Evolutionary conservation across 2,797 vertebrate species (phyloP), one percentile per base, ranked within the genome.

Genomic region (Neosilurus mollespiculum): DNA sequence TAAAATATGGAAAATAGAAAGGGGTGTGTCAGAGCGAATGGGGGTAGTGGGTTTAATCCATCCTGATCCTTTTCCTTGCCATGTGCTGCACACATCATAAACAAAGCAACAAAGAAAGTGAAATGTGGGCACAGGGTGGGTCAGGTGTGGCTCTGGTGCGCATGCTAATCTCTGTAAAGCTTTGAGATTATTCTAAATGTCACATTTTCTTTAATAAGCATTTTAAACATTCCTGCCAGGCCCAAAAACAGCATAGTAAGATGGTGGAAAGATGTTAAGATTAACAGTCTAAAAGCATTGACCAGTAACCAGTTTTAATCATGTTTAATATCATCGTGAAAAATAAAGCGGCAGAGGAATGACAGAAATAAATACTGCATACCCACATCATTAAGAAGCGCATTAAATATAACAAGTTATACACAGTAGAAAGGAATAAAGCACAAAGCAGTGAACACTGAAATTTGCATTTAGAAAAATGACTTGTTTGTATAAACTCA

Each of bases 81-180:
- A 77, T 16, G 43, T 81, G 65, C 87, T 56, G 53, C 85, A 91
- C 90, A 91, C 88, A 86, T 71, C 82, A 87, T 85, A 91, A 92
- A 93, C 87, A 90, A 92, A 90, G 70, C 69, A 56, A 83, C 67
- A 81, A 82, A 82, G 83, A 69, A 71, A 81, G 76, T 5, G 10
- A 72, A 70, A 86, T n/a, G 75, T 43, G n/a, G 76, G 53, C 76
- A 20, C 53, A 61, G 16, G 54, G 54, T 70, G 49, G 53, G 51
- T 22, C 69, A 86, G 81, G 76, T 82, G 84, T 80, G 70, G 61
- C 43, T 86, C 78, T 54, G 14, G 66, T 79, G 80, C 73, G 16
- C 22, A 30, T n/a, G 58, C 53, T 88, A 87, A 88, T 87, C 88
- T 86, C 64, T 64, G 81, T 72, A 81, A 78, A 81, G 81, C 78